These are phyloP conservation scores for Parasteatoda lunata DNA, from an alignment of 2,888 invertebrate species.

Conservation along the genomic window DNA sequence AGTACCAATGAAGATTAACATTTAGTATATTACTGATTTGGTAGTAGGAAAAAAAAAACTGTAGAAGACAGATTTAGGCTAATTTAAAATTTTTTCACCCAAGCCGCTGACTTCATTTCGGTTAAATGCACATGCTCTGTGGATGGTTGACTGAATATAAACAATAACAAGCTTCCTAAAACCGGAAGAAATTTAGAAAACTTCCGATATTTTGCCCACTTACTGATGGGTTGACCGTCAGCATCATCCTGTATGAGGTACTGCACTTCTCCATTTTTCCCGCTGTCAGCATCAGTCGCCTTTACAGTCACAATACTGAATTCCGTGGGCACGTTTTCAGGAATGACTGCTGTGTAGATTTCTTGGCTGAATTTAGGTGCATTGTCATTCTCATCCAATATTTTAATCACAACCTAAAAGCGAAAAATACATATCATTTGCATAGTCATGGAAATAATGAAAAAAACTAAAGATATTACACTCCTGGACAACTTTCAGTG, in stretches of 20 bases:
- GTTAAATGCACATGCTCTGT: too few relatives aligned
- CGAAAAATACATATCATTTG: not conserved
- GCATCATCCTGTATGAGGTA: conserved; percentile 47
- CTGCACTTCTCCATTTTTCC: conserved; percentile 72
- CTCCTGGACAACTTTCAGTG: too few relatives aligned
- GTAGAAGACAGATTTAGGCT: too few relatives aligned
- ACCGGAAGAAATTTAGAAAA: too few relatives aligned
- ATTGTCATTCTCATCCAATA: conserved; percentile 87
- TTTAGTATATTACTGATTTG: too few relatives aligned
- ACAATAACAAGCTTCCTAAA: too few relatives aligned
- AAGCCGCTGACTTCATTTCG: too few relatives aligned
- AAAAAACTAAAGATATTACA: not conserved
- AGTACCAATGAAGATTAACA: too few relatives aligned
- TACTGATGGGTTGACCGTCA: conserved; percentile 44
- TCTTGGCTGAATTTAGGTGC: conserved; percentile 75
- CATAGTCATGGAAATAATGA: not conserved
- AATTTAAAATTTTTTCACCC: too few relatives aligned
- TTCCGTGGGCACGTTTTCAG: conserved; percentile 69
- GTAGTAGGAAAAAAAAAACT: too few relatives aligned
- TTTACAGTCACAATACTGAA: conserved; percentile 71
- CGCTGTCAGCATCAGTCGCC: conserved; percentile 85
- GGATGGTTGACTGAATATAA: too few relatives aligned
- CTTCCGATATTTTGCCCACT: not conserved
- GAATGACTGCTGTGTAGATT: conserved; percentile 65
- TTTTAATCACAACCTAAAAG: conserved; percentile 79